Percentiles rank a stretch among this genome's conserved stretches.
phyloP scores from a whole-genome alignment of 2,113 vertebrate species.

The Naja naja region DNA sequence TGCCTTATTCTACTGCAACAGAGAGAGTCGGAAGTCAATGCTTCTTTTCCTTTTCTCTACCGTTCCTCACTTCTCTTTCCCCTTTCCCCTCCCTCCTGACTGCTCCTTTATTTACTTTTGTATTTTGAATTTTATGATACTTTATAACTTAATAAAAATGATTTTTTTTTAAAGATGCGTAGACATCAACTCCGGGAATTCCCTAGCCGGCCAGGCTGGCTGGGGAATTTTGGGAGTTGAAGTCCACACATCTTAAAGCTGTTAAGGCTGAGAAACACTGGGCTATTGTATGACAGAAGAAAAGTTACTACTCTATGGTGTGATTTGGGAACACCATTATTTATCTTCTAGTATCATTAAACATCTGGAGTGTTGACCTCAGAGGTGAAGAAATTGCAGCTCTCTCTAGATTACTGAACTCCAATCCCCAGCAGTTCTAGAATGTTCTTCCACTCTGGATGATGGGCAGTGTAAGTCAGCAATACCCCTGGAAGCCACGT shows the following conservation, averaged over 20 bases:
- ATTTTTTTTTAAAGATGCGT: too few species aligned
- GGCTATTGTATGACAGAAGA: not conserved
- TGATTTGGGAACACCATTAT: not conserved
- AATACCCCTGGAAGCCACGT: not conserved
- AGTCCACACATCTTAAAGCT: not conserved
- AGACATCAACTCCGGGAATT: not conserved
- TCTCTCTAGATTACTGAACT: not conserved
- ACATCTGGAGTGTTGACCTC: not conserved
- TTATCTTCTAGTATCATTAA: not conserved
- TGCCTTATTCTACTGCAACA: too few species aligned
- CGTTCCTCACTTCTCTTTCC: too few species aligned
- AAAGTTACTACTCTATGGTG: not conserved
- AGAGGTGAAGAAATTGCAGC: not conserved
- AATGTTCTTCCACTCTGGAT: not conserved
- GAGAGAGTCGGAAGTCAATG: too few species aligned
- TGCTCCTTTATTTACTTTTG: too few species aligned
- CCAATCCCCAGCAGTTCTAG: not conserved
- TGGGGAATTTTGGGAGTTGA: not conserved
- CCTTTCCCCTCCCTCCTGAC: too few species aligned
- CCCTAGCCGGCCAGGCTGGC: too few species aligned
- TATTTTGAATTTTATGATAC: too few species aligned
- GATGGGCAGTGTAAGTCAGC: not conserved
- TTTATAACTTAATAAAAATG: too few species aligned
- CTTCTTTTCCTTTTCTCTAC: too few species aligned
- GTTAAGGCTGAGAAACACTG: not conserved